Percentiles rank a stretch among this genome's conserved stretches.
phyloP scores from a whole-genome alignment of 23 tunicate genomes.

The Halocynthia aurantium region DNA sequence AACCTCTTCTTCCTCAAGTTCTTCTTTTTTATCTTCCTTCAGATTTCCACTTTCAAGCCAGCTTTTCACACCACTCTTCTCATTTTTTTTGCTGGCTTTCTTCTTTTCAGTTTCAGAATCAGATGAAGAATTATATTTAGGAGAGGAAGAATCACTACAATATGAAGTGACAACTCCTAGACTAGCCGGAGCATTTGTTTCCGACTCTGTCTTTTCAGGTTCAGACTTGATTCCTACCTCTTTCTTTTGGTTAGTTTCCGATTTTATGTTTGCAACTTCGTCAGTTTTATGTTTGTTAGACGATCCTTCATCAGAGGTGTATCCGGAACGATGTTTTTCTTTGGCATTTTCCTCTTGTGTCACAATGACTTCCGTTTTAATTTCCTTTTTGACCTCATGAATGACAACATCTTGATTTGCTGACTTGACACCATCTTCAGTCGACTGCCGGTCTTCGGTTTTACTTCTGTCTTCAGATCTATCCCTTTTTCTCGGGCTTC shows the following conservation, averaged over 20 bases:
- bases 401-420: background rate
- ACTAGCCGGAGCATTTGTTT: background rate
- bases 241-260: background rate
- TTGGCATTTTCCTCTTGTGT: background rate
- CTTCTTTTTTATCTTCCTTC: background rate
- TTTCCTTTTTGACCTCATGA: background rate
- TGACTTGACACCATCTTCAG: background rate
- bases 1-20: background rate
- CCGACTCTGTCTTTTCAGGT: background rate
- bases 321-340: background rate
- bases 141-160: slow-evolving; percentile 7
- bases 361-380: background rate
- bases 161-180: slow-evolving; percentile 1
- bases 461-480: background rate
- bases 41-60: too few relatives aligned
- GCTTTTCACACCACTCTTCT: background rate
- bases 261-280: background rate
- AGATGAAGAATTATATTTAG: slow-evolving; percentile 21
- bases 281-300: background rate
- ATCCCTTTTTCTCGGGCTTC: background rate
- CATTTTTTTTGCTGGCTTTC: background rate
- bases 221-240: background rate
- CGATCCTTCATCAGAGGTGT: background rate
- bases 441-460: background rate
- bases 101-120: slow-evolving; percentile 27